These are phyloP conservation scores for Protosalanx chinensis DNA, from an alignment of 2,797 vertebrate species.

Conservation along the genomic window DNA sequence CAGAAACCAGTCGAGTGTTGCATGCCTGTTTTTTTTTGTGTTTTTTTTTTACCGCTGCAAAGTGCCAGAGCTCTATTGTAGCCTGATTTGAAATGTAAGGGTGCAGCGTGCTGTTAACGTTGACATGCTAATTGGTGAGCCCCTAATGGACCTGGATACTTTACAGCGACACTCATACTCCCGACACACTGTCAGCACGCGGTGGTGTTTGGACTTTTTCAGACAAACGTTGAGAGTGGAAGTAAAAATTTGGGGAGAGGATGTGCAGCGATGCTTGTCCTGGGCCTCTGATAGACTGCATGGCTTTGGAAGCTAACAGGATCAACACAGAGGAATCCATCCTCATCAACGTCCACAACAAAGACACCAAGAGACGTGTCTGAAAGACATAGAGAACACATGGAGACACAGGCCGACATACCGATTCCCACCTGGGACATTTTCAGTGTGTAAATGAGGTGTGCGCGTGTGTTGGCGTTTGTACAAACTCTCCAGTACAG, in stretches of 20 bases:
- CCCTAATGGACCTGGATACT: slow-evolving; percentile 6
- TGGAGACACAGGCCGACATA: not conserved
- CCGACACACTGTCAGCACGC: not conserved
- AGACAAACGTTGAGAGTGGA: slow-evolving; percentile 11
- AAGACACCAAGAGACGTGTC: slow-evolving; percentile 6
- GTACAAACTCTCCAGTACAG: too few species aligned
- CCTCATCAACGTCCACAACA: slow-evolving; percentile 1
- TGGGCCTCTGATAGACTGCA: not conserved
- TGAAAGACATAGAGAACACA: not conserved
- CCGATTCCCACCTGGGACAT: not conserved
- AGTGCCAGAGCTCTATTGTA: slow-evolving; percentile 8
- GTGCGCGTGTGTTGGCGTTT: not conserved
- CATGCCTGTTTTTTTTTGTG: slow-evolving; percentile 18
- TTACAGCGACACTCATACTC: not conserved
- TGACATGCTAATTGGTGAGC: slow-evolving; percentile 18
- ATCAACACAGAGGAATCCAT: too few species aligned
- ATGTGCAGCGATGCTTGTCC: not conserved
- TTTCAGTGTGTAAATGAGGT: not conserved
- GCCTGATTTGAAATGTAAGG: slow-evolving; percentile 24
- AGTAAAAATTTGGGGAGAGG: not conserved
- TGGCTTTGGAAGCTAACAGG: too few species aligned
- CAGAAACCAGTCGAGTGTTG: slow-evolving; percentile 11
- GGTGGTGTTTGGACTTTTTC: not conserved
- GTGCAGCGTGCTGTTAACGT: slow-evolving; percentile 15
- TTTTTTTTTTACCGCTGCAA: slow-evolving; percentile 22